A percentile compares a stretch with the other conserved stretches of the same genome.
Evolutionary conservation across 37 sponge, comb jelly and placozoan species (phyloP).

Genomic region (Sycon ciliatum): DNA sequence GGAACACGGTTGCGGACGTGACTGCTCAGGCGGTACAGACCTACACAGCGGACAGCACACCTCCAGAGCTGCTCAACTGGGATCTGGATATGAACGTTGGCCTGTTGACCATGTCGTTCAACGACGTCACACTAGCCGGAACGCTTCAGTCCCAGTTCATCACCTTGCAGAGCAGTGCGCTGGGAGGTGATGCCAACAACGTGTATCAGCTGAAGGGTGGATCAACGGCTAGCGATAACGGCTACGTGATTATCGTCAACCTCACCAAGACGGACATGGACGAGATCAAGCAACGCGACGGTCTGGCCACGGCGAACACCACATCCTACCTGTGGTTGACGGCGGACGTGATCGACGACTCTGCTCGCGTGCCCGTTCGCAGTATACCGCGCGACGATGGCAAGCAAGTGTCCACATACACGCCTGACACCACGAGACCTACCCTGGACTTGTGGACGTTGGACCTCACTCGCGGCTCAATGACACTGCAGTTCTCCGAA

Average conservation of each 20-base stretch:
- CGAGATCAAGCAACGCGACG: slow-evolving; percentile 62
- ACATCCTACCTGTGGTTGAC: slow-evolving; percentile 57
- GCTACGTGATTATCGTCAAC: slow-evolving; percentile 47
- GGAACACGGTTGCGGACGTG: neutral
- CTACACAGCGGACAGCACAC: slow-evolving; percentile 45
- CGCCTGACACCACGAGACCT: slow-evolving; percentile 61
- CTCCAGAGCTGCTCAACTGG: slow-evolving; percentile 51
- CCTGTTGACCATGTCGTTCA: slow-evolving; percentile 49
- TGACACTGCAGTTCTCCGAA: slow-evolving; percentile 66
- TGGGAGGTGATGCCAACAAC: slow-evolving; percentile 25
- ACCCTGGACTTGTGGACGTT: slow-evolving; percentile 46
- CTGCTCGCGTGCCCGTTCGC: slow-evolving; percentile 41
- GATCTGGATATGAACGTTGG: slow-evolving; percentile 72
- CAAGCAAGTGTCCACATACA: slow-evolving; percentile 37
- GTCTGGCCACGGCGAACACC: slow-evolving; percentile 52
- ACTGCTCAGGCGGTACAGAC: neutral
- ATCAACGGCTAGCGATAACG: slow-evolving; percentile 41
- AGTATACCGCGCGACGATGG: slow-evolving; percentile 50
- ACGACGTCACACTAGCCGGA: slow-evolving; percentile 58
- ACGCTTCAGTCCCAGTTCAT: slow-evolving; percentile 51
- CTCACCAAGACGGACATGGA: slow-evolving; percentile 49
- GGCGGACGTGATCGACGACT: slow-evolving; percentile 55
- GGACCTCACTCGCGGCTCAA: slow-evolving; percentile 35
- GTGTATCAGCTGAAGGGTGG: slow-evolving; percentile 37
- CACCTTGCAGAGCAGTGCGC: slow-evolving; percentile 47